Evolutionary conservation across 1,140 invertebrate species (phyloP).

Genomic region (Scaptomyza hsui): DNA sequence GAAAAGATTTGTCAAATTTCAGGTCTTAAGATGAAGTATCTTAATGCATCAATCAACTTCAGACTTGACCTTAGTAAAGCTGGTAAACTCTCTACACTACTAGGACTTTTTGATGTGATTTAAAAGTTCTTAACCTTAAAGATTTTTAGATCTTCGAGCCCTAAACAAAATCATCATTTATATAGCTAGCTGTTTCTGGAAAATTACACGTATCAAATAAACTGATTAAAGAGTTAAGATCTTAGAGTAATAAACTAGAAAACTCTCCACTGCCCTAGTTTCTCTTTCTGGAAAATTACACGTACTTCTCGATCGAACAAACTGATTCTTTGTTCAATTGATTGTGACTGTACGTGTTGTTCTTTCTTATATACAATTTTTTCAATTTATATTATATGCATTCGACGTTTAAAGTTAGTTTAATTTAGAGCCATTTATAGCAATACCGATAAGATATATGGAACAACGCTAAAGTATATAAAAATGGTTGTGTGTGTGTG

Average conservation of each 20-base stretch:
- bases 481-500: slow-evolving; percentile 31
- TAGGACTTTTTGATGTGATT: too few species aligned
- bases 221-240: too few species aligned
- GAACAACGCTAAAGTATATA: slow-evolving; percentile 31
- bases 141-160: too few species aligned
- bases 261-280: background rate
- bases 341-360: slow-evolving; percentile 44
- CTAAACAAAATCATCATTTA: too few species aligned
- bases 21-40: background rate
- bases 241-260: background rate
- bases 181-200: too few species aligned
- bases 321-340: slow-evolving; percentile 30
- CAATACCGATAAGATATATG: slow-evolving; percentile 65
- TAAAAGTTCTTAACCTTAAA: too few species aligned
- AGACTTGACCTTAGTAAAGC: background rate
- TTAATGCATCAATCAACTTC: slow-evolving; percentile 32
- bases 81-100: too few species aligned
- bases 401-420: slow-evolving; percentile 42
- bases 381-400: slow-evolving; percentile 65
- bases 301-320: background rate
- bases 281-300: background rate
- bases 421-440: slow-evolving; percentile 67
- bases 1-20: background rate
- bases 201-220: too few species aligned
- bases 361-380: slow-evolving; percentile 51